Conservation (phyloP, 2,888 invertebrate genomes). For the Cryptus armator region DNA sequence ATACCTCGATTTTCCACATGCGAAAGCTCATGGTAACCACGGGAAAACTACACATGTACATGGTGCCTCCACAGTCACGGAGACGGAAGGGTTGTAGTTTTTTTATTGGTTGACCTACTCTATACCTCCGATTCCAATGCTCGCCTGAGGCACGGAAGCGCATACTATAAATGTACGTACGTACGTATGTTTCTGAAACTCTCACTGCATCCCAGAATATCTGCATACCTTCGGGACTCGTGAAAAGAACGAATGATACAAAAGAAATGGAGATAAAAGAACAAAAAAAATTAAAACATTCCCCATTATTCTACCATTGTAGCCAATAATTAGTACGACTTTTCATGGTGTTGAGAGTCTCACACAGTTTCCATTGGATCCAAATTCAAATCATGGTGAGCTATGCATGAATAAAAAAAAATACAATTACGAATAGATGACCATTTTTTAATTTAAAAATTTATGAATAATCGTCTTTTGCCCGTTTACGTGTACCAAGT, state of each 20-base stretch:
- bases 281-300: not conserved
- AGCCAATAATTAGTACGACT: no score
- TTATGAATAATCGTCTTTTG: no score
- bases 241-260: constrained; percentile 9
- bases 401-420: no score
- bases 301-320: not conserved
- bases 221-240: constrained; percentile 10
- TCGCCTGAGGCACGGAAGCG: not conserved
- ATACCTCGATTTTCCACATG: not conserved
- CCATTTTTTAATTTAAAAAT: no score
- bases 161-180: constrained; percentile 24
- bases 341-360: not conserved
- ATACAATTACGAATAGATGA: no score
- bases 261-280: not conserved
- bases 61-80: not conserved
- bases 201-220: not conserved
- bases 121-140: not conserved
- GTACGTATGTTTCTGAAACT: not conserved
- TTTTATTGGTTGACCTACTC: constrained; percentile 67
- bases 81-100: constrained; percentile 58
- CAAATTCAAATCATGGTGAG: not conserved
- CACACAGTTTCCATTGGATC: not conserved
- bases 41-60: constrained; percentile 11
- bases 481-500: no score
- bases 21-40: not conserved